Base-by-base conservation (phyloP, 2,888 invertebrate species). In the Heteropelma amictum region DNA sequence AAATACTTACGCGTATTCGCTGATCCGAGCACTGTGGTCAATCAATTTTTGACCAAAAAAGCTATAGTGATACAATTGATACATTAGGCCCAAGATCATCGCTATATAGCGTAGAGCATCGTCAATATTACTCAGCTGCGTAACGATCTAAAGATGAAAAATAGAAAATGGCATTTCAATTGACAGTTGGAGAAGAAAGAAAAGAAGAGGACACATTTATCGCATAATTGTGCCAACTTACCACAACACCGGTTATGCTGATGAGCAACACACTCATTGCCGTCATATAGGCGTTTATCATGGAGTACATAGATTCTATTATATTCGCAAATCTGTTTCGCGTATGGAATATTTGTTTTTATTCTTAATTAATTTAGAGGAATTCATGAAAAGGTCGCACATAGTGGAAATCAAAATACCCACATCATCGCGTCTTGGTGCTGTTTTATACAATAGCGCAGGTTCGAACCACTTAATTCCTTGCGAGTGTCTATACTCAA, bases 231-330 rank as follows among this genome's bases (percentile, higher is more conserved):
- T 19, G 1, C n/a, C 7, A 56, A 56, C 56, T 69, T 21, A 74
- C 73, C 23, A 69, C 23, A n/a, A 74, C 49, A 21, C 73, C 69
- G 12, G 71, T 71, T 2, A 65, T 54, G 23, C 75, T 75, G 35
- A 71, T 38, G 14, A 53, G 30, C 0, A 65, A 26, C 69, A 69
- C 45, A 10, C 26, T 69, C 1, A 40, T 8, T 17, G 21, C 30
- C 2, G 42, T 45, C 8, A 45, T 10, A 3, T 1, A 14, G 1
- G 51, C 69, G 10, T 42, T 19, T 10, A 49, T 21, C 6, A 21
- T 12, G 10, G 42, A 42, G 30, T 45, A 69, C 26, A 42, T 42
- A 2, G 60, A 53, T 42, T 69, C 69, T n/a, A 69, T 69, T 21
- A 51, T 40, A 53, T 61, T 61, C 10, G 69, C 69, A 19, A 69